These are phyloP conservation scores for Watersipora subatra DNA, from an alignment of 1,140 invertebrate genomes.

Conservation along the genomic window DNA sequence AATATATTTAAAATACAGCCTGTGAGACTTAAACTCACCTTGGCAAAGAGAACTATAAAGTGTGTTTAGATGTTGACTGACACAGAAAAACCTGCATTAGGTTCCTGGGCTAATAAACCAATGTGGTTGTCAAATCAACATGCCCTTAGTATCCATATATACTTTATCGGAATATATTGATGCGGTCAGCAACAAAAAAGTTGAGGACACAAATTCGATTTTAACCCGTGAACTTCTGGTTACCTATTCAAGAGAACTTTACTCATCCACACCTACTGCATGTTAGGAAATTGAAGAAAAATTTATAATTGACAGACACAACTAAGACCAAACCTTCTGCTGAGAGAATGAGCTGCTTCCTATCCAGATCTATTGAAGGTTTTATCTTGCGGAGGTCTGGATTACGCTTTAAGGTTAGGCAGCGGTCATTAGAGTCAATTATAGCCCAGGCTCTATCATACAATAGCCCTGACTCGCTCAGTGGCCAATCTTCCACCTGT, in stretches of 20 bases:
- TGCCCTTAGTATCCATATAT: neutral
- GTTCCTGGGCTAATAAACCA: too few relatives aligned
- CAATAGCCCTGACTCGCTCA: conserved; percentile 58
- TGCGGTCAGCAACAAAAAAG: neutral
- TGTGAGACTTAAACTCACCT: too few relatives aligned
- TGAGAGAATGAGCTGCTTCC: conserved; percentile 49
- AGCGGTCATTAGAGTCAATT: conserved; percentile 58
- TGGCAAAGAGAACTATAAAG: too few relatives aligned
- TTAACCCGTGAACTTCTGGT: neutral
- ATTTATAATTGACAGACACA: neutral
- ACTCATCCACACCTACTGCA: neutral
- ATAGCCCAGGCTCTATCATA: conserved; percentile 90
- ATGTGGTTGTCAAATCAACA: too few relatives aligned
- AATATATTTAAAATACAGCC: too few relatives aligned
- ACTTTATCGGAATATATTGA: neutral
- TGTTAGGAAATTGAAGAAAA: neutral
- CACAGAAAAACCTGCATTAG: too few relatives aligned
- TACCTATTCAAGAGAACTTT: neutral
- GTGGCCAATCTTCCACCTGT: conserved; percentile 50
- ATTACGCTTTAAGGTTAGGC: conserved; percentile 73
- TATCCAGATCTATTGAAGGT: conserved; percentile 54
- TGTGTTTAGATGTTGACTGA: too few relatives aligned
- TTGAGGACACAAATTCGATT: neutral
- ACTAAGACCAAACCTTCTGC: conserved; percentile 50
- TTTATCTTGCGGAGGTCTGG: conserved; percentile 64